Conservation (phyloP, 2,113 vertebrate genomes). For the Reinhardtius hippoglossoides region DNA sequence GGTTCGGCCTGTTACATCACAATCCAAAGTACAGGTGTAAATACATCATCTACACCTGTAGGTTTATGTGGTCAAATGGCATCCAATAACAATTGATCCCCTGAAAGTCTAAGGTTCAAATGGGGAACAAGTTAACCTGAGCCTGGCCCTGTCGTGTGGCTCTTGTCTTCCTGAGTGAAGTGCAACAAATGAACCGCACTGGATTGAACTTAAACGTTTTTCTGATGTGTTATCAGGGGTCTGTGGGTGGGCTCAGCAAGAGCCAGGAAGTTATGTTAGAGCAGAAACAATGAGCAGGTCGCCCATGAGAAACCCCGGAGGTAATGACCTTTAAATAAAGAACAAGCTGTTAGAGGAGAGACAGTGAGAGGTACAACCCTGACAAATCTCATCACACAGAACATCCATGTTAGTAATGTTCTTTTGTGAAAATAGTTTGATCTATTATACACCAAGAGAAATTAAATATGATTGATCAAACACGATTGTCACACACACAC, state of each 20-base stretch:
- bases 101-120: background rate
- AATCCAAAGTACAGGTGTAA: too few relatives aligned
- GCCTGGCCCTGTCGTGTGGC: background rate
- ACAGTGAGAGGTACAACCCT: background rate
- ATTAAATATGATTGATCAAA: too few relatives aligned
- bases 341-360: constrained; percentile 13
- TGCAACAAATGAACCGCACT: background rate
- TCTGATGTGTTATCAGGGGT: constrained; percentile 42
- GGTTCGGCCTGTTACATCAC: too few relatives aligned
- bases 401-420: background rate
- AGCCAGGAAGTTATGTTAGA: constrained; percentile 50
- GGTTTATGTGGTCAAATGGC: too few relatives aligned
- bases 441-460: background rate
- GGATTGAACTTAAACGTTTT: background rate
- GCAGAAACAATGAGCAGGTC: constrained; percentile 61
- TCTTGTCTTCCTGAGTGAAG: constrained; percentile 31
- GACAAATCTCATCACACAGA: background rate
- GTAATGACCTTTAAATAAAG: constrained; percentile 43
- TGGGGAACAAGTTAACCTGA: background rate
- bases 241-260: constrained; percentile 60
- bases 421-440: background rate
- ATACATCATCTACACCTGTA: too few relatives aligned
- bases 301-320: constrained; percentile 6
- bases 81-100: background rate
- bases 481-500: background rate